Conservation (phyloP, 1,140 invertebrate genomes). For the Drosophila pruinosa region DNA sequence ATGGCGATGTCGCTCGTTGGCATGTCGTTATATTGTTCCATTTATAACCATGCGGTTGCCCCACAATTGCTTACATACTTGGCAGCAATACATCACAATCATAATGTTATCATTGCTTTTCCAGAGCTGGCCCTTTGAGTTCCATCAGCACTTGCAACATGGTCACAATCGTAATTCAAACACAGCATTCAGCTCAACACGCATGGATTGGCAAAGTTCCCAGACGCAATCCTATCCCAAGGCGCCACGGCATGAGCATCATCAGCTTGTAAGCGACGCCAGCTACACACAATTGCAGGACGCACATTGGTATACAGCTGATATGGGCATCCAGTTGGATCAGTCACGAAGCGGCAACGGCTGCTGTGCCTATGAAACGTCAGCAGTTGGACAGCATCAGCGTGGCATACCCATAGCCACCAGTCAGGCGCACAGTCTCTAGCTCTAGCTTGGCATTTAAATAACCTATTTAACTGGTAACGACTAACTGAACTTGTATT, state of each 20-base stretch:
- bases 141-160: conserved; percentile 63
- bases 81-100: not conserved
- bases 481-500: conserved; percentile 55
- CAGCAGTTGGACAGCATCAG: conserved; percentile 50
- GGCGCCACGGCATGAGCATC: conserved; percentile 34
- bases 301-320: conserved; percentile 55
- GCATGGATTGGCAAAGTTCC: conserved; percentile 61
- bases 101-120: not conserved
- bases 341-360: conserved; percentile 11
- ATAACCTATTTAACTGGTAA: not conserved
- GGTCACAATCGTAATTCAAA: conserved; percentile 28
- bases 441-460: conserved; percentile 43
- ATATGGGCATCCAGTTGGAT: conserved; percentile 51
- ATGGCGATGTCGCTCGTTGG: conserved; percentile 53
- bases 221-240: conserved; percentile 53
- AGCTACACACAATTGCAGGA: conserved; percentile 52
- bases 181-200: conserved; percentile 30
- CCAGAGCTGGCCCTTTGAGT: conserved; percentile 80
- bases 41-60: conserved; percentile 68
- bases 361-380: conserved; percentile 55
- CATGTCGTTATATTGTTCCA: conserved; percentile 72
- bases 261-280: conserved; percentile 22
- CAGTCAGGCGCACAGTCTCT: conserved; percentile 55
- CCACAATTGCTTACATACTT: not conserved
- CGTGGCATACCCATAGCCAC: conserved; percentile 49